Percentiles rank a stretch among this genome's conserved stretches.
These are phyloP conservation scores for Andrena bicolor DNA, from an alignment of 2,888 invertebrate genomes.

Conservation along the genomic window DNA sequence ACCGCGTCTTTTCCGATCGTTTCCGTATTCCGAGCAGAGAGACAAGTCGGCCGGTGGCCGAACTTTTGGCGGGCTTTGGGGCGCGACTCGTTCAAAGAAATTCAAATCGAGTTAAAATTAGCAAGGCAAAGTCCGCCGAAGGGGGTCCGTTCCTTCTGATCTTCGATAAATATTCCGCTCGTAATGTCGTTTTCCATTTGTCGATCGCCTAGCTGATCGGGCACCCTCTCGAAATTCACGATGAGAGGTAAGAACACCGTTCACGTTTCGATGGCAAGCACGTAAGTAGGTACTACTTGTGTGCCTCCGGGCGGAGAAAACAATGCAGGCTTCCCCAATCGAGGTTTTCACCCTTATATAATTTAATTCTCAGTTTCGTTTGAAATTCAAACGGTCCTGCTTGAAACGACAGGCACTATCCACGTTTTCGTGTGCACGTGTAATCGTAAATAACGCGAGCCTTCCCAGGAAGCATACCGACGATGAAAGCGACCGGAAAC, in stretches of 20 bases:
- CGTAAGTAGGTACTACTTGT: neutral
- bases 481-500: no score
- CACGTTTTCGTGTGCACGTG: no score
- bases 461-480: no score
- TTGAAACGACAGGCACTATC: no score
- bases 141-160: slow-evolving; percentile 58
- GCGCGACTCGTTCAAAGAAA: slow-evolving; percentile 59
- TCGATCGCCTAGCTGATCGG: slow-evolving; percentile 37
- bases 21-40: slow-evolving; percentile 42
- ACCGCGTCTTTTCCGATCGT: slow-evolving; percentile 14
- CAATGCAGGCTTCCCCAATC: neutral
- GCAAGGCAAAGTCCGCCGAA: slow-evolving; percentile 61
- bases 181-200: slow-evolving; percentile 49
- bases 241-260: slow-evolving; percentile 20
- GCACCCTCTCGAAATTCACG: slow-evolving; percentile 36
- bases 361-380: no score
- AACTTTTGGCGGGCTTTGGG: slow-evolving; percentile 50
- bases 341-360: no score
- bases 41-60: slow-evolving; percentile 47
- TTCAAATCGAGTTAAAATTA: slow-evolving; percentile 66
- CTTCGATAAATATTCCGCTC: slow-evolving; percentile 61
- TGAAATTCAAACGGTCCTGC: no score
- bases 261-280: slow-evolving; percentile 41
- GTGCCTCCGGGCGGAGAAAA: neutral
- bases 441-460: no score